A percentile compares a stretch with the other conserved stretches of the same genome.
phyloP scores from a whole-genome alignment of 2,113 vertebrate species.

The Microcebus ravelobensis region DNA sequence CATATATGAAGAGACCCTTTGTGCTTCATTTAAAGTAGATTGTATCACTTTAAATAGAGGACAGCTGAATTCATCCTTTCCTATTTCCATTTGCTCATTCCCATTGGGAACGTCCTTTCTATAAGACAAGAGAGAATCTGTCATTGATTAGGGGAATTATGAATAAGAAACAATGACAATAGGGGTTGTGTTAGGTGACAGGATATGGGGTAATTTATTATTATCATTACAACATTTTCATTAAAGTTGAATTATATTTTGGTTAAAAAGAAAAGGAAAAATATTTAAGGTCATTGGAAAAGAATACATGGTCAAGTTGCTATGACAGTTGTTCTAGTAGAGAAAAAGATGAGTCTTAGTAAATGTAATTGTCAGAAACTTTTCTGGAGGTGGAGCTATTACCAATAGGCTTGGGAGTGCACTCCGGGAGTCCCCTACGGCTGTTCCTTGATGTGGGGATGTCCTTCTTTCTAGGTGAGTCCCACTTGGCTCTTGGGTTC shows the following conservation, averaged over 20 bases:
- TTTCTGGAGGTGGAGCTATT: neutral
- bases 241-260: constrained; percentile 66
- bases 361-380: neutral
- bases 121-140: constrained; percentile 62
- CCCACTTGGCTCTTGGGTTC: neutral
- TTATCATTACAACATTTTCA: constrained; percentile 54
- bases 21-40: constrained; percentile 38
- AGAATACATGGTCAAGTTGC: constrained; percentile 32
- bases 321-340: neutral
- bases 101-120: constrained; percentile 38
- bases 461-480: neutral
- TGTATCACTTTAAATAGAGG: constrained; percentile 55
- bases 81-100: constrained; percentile 56
- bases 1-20: constrained; percentile 26
- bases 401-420: neutral
- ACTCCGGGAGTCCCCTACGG: neutral
- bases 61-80: constrained; percentile 45
- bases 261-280: constrained; percentile 45
- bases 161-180: constrained; percentile 53
- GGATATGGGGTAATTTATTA: constrained; percentile 50
- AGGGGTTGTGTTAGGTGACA: constrained; percentile 35
- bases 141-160: constrained; percentile 60
- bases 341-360: constrained; percentile 12
- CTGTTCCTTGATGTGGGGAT: neutral
- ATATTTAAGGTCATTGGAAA: constrained; percentile 37